A percentile compares a stretch with the other conserved stretches of the same genome.
Evolutionary conservation across 1,140 invertebrate species (phyloP).

Genomic region (Lordiphosa clarofinis): DNA sequence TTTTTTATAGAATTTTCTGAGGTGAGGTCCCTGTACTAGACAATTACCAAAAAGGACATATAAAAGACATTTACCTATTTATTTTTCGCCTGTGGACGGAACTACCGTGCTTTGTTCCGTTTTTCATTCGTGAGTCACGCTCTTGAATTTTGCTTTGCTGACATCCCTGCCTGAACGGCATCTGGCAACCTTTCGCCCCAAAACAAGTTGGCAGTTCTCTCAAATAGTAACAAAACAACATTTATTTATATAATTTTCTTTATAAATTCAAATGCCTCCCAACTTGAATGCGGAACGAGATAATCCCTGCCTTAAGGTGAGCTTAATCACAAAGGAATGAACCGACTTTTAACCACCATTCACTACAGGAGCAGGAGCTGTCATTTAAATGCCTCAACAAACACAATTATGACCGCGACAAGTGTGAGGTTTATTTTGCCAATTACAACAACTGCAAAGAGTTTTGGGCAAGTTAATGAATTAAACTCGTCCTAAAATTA

Average conservation of each 20-base stretch:
- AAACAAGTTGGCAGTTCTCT: constrained; percentile 12
- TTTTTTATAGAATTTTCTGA: too few species aligned
- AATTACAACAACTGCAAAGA: constrained; percentile 85
- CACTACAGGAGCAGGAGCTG: constrained; percentile 82
- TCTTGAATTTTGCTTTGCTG: too few species aligned
- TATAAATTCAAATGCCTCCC: constrained; percentile 57
- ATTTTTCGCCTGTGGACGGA: too few species aligned
- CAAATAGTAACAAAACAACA: constrained; percentile 44
- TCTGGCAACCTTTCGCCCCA: not conserved
- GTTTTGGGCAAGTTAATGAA: constrained; percentile 81
- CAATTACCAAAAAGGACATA: too few species aligned
- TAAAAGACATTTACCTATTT: too few species aligned
- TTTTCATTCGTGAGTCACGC: too few species aligned
- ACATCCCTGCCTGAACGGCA: too few species aligned
- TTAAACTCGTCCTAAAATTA: not conserved
- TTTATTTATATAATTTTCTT: constrained; percentile 15
- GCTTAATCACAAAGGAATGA: not conserved
- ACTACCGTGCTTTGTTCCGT: too few species aligned
- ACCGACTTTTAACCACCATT: not conserved
- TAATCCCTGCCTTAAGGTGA: constrained; percentile 78
- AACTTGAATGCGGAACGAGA: constrained; percentile 78
- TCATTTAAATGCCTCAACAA: constrained; percentile 83
- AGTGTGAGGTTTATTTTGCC: constrained; percentile 83
- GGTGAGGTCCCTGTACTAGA: too few species aligned
- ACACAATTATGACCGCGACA: constrained; percentile 82